A percentile compares a stretch with the other conserved stretches of the same genome.
phyloP scores from a whole-genome alignment of 2,113 vertebrate species.

The Lampris incognitus region DNA sequence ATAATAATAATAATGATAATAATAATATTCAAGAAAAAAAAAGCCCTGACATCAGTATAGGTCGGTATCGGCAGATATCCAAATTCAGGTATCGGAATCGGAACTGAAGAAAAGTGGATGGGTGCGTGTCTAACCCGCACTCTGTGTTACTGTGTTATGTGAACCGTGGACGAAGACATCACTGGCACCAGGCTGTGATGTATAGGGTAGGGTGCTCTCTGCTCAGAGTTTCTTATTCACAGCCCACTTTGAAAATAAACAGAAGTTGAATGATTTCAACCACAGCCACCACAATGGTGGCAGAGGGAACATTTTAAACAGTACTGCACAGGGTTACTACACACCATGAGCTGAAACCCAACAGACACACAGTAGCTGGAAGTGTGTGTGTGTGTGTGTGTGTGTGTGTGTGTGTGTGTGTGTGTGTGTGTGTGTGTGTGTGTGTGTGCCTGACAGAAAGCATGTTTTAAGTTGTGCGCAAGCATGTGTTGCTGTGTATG shows the following conservation, averaged over 20 bases:
- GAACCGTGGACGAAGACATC: not conserved
- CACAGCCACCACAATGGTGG: slow-evolving; percentile 17
- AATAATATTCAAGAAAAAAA: too few relatives aligned
- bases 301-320: slow-evolving; percentile 8
- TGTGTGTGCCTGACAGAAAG: slow-evolving; percentile 11
- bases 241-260: slow-evolving; percentile 33
- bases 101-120: too few relatives aligned
- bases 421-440: not conserved
- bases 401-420: not conserved
- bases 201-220: not conserved
- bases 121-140: too few relatives aligned
- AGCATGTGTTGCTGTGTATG: not conserved
- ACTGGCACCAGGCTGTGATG: not conserved
- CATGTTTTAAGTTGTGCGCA: not conserved
- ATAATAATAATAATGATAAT: too few relatives aligned
- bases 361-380: not conserved
- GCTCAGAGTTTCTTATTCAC: slow-evolving; percentile 27
- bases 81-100: too few relatives aligned
- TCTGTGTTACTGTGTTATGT: slow-evolving; percentile 2
- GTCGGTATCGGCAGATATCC: too few relatives aligned
- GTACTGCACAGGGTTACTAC: slow-evolving; percentile 4
- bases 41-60: too few relatives aligned
- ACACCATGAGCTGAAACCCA: slow-evolving; percentile 12
- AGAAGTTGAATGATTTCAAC: slow-evolving; percentile 25
- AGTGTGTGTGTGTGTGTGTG: slow-evolving; percentile 1